These are phyloP conservation scores for Melolontha melolontha DNA, from an alignment of 2,888 invertebrate species.

Conservation along the genomic window DNA sequence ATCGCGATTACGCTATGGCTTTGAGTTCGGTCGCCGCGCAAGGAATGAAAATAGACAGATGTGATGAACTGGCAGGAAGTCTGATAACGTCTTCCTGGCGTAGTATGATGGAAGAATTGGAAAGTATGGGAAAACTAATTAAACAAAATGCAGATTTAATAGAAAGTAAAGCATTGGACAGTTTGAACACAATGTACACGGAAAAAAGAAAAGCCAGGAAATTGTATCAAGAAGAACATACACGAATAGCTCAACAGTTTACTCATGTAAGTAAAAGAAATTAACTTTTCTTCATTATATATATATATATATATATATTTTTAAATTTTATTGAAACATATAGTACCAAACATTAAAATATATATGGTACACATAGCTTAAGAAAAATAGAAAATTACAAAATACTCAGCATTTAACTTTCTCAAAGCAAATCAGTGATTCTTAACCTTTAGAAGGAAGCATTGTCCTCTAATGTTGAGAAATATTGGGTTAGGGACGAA, in stretches of 20 bases:
- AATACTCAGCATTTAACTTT: no score
- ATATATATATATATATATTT: no score
- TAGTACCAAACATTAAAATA: no score
- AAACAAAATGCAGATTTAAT: conserved; percentile 88
- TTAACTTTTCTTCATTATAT: not conserved
- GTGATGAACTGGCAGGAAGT: conserved; percentile 79
- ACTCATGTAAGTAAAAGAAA: conserved; percentile 74
- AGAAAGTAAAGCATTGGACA: conserved; percentile 85
- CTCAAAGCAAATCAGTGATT: no score
- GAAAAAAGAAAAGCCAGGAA: conserved; percentile 90
- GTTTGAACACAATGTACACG: conserved; percentile 82
- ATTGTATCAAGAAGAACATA: conserved; percentile 89
- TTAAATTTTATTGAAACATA: no score
- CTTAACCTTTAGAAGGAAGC: no score
- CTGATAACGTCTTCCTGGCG: conserved; percentile 82
- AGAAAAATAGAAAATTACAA: no score
- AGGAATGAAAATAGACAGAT: conserved; percentile 85
- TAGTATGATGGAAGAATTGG: conserved; percentile 89
- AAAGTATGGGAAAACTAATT: conserved; percentile 84
- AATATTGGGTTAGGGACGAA: no score
- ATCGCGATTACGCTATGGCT: conserved; percentile 90
- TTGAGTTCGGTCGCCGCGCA: conserved; percentile 84
- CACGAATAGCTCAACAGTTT: conserved; percentile 83
- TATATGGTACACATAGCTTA: no score
- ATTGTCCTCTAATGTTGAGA: no score